phyloP scores from a whole-genome alignment of 2,113 vertebrate genomes.

The Lepus americanus region DNA sequence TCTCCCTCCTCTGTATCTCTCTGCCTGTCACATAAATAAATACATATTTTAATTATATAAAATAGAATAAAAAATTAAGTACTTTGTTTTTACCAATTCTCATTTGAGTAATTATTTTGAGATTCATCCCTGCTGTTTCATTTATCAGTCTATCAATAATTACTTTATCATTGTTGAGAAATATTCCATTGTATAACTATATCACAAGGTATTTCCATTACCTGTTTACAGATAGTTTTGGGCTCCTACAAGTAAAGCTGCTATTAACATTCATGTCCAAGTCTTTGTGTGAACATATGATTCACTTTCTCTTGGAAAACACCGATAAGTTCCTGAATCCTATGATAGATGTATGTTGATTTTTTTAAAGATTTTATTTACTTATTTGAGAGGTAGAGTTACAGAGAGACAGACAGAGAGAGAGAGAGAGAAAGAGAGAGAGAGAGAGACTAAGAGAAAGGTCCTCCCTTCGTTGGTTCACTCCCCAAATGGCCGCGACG shows the following conservation, averaged over 20 bases:
- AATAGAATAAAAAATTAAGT: background rate
- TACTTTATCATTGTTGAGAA: background rate
- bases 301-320: background rate
- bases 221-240: background rate
- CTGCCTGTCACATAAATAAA: no score
- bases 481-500: no score
- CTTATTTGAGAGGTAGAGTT: no score
- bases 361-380: no score
- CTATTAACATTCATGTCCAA: accelerated
- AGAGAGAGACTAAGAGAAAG: no score
- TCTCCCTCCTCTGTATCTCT: no score
- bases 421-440: no score
- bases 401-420: no score
- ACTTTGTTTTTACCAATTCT: background rate
- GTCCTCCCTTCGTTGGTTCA: no score
- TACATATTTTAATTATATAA: background rate
- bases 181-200: background rate
- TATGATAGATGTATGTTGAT: no score
- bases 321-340: background rate
- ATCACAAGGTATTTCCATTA: background rate
- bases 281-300: background rate
- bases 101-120: background rate
- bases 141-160: background rate
- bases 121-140: background rate
- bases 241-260: background rate